These are phyloP conservation scores for Perodicticus potto DNA, from an alignment of 2,797 vertebrate species.

Conservation along the genomic window DNA sequence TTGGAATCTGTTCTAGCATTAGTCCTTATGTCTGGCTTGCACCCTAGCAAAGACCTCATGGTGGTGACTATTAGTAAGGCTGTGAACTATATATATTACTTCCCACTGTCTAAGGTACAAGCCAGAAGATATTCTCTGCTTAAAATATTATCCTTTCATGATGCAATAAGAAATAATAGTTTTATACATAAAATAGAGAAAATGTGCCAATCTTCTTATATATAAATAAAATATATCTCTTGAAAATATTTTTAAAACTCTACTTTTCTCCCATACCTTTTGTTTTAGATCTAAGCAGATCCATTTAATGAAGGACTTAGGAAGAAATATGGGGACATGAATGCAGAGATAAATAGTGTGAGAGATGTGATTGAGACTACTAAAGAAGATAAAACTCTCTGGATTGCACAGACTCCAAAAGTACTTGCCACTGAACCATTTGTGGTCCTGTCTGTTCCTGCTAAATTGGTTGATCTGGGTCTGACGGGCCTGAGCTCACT, in stretches of 20 bases:
- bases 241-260: background rate
- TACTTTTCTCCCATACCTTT: background rate
- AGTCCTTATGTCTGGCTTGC: background rate
- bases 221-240: background rate
- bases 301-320: background rate
- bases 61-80: background rate
- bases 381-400: background rate
- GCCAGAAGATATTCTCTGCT: background rate
- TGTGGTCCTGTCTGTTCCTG: accelerated
- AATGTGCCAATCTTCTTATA: background rate
- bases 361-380: background rate
- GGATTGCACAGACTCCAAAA: accelerated
- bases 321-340: background rate
- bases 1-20: background rate
- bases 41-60: background rate
- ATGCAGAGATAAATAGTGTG: background rate
- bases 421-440: accelerated
- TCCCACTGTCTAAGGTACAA: background rate
- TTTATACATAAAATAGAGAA: background rate
- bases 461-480: background rate
- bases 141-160: background rate
- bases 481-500: background rate
- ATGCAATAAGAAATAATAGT: background rate
- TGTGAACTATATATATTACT: background rate
- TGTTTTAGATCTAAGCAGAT: background rate